Evolutionary conservation across 2,113 vertebrate genomes (phyloP).

Genomic region (Otocyon megalotis): DNA sequence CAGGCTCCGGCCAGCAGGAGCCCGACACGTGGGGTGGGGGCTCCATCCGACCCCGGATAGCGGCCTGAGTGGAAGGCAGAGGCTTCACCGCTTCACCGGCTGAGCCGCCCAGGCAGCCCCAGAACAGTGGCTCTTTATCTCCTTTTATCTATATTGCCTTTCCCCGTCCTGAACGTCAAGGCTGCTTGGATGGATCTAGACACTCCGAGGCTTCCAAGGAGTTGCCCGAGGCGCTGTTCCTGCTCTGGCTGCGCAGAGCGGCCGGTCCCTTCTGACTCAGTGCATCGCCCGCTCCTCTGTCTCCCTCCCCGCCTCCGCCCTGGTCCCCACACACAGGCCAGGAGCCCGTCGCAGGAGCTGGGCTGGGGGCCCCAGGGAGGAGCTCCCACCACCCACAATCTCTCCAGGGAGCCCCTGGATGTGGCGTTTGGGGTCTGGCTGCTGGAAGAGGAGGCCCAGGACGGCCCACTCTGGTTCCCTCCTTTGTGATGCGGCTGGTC

Average conservation of each 20-base stretch:
- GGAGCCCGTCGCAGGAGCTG: accelerated
- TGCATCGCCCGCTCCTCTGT: neutral
- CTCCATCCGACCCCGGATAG: neutral
- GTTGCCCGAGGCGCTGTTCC: neutral
- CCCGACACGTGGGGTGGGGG: too few relatives aligned
- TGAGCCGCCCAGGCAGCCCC: neutral
- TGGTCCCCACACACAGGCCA: neutral
- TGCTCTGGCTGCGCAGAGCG: neutral
- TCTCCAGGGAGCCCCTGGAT: neutral
- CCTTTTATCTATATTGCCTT: accelerated
- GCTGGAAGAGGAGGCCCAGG: neutral
- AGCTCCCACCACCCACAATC: accelerated
- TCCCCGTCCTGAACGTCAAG: neutral
- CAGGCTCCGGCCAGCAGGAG: neutral
- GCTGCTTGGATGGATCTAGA: neutral
- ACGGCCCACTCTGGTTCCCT: neutral
- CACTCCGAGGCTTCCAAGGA: neutral
- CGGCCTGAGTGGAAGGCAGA: neutral
- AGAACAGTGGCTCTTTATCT: too few relatives aligned
- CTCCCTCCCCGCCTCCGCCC: neutral
- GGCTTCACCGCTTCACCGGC: neutral
- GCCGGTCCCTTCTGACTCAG: neutral
- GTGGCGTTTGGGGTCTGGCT: neutral
- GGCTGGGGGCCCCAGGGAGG: neutral
- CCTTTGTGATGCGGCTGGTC: neutral